Base-by-base conservation (phyloP, 2,888 invertebrate species). In the Phyto melanocephala region DNA sequence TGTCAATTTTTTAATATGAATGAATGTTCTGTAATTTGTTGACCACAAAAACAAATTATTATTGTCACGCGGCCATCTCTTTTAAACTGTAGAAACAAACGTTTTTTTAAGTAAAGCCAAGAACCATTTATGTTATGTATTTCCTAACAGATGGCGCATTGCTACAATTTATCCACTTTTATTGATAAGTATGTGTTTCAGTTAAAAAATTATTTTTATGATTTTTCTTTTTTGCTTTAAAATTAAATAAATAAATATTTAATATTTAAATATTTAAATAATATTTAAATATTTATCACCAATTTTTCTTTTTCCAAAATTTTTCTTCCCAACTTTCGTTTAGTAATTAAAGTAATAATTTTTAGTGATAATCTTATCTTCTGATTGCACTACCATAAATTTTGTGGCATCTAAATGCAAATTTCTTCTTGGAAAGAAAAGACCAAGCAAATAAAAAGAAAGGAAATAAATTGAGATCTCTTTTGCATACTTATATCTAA, bases 321-420 rank as follows among this genome's bases (percentile, higher is more conserved):
- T 10, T 40, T 35, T 35, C 17, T 6, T 5, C n/a, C n/a, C n/a
- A 56, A 45, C 3, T 74, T 50, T 56, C 15, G 2, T 47, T 22
- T 47, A 37, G 20, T 15, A 68, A 77, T 77, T 81, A 72, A 76
- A 33, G 77, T 68, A 81, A 77, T 81, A 81, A 77, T 68, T 81
- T 81, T 7, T 62, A 50, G 28, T 68, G 81, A 77, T 81, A 81
- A 81, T 81, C 81, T 81, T 81, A 81, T 81, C 78, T n/a, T 62
- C 68, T 68, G 10, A 20, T 52, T 52, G 72, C 79, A 68, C 45
- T 52, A 58, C 56, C 63, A 81, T 78, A 81, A 81, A 77, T 81
- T 74, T 52, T 7, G 22, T 52, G 47, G 72, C 67, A 45, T 60
- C 52, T 45, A 52, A 67, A 79, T 79, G 72, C 67, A 45, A 67